Base-by-base conservation (phyloP, 2,888 invertebrate species). In the Caenorhabditis becei region DNA sequence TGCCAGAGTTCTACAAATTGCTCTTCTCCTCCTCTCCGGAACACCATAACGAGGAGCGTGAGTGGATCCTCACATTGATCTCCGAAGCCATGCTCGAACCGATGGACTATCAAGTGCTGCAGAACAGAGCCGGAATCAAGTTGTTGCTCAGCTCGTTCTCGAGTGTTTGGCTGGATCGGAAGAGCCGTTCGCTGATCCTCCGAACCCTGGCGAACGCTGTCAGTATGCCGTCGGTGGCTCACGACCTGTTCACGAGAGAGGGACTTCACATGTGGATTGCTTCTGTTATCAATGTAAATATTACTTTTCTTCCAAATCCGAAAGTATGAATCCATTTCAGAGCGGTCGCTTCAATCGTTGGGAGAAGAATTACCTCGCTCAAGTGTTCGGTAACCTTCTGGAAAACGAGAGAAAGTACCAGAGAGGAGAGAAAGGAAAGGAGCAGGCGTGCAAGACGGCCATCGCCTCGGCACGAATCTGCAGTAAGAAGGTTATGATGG, bases 1-100 rank as follows among this genome's bases (percentile, higher is more conserved):
- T 78, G 23, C 97, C 97, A 0, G 96, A 97, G 91, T 94, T 96
- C 89, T 94, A 95, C 79, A 94, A 95, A 65, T 93, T 96, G 44
- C 94, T 96, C 90, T 95, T 95, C 90, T 95, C 95, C 81, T 93
- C 94, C 11, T 95, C 95, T 71, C 93, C 95, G 18, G 90, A 92
- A 89, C 91, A 92, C 91, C 91, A 90, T 84, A 93, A 93, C 23
- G 93, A 93, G 0, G 94, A 95, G 88, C 93, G 95, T 54, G 92
- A 93, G 28, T 97, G 96, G 94, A 94, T 96, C 41, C 92, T 97
- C 11, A 93, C 94, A 86, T 92, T 96, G 10, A 93, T 97, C 37
- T 92, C 93, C 18, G 94, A 95, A 87, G 96, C 96, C 1, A 93
- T 95, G 47, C 94, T 94, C 89, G 94, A 94, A 0, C 94, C 94